These are phyloP conservation scores for Dendrocincla tyrannina DNA, from an alignment of 2,797 vertebrate genomes.

Conservation along the genomic window DNA sequence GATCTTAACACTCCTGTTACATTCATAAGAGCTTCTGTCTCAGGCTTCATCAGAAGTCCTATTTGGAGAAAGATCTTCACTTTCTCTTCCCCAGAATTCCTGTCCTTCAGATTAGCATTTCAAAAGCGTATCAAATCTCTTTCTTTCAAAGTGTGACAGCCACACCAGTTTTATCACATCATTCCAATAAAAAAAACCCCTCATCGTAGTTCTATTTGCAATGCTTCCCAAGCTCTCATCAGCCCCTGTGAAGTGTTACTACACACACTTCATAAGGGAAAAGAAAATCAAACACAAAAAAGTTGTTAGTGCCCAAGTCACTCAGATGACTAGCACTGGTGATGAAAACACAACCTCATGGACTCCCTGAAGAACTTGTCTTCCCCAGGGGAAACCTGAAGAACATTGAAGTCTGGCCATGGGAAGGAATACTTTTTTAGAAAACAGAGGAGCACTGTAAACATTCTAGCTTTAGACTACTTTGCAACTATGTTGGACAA, in stretches of 20 bases:
- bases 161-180: neutral
- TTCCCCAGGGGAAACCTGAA: neutral
- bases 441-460: neutral
- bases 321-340: neutral
- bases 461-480: neutral
- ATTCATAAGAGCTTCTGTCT: neutral
- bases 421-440: neutral
- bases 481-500: neutral
- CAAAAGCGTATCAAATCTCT: neutral
- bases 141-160: neutral
- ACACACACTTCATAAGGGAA: neutral
- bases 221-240: neutral
- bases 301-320: neutral
- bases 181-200: neutral
- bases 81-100: neutral
- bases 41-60: neutral
- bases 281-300: neutral
- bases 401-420: neutral
- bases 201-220: neutral
- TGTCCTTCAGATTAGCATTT: neutral
- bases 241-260: neutral
- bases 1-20: neutral
- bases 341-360: neutral
- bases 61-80: neutral
- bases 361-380: neutral